phyloP scores from a whole-genome alignment of 2,113 vertebrate species.

The Cebidichthys violaceus region DNA sequence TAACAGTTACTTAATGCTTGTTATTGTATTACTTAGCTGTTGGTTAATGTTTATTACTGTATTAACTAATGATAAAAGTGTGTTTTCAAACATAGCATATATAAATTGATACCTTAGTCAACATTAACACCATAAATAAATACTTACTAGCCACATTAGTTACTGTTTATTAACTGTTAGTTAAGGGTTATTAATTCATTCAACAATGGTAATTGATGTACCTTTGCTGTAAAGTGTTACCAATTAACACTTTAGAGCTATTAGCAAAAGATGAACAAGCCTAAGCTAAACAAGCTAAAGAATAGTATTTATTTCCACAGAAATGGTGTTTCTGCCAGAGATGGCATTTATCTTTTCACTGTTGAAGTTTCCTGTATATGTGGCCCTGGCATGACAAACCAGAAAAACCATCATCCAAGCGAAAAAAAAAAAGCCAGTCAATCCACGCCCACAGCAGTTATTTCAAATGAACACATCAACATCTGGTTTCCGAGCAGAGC shows the following conservation, averaged over 20 bases:
- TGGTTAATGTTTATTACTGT: too few relatives aligned
- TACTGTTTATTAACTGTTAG: too few relatives aligned
- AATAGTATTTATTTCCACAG: neutral
- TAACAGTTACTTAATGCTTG: too few relatives aligned
- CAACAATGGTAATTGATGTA: too few relatives aligned
- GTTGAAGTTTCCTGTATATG: neutral
- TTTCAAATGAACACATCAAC: neutral
- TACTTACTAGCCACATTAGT: too few relatives aligned
- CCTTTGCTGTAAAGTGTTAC: neutral
- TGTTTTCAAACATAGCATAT: too few relatives aligned
- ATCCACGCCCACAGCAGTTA: neutral
- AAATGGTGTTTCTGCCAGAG: neutral
- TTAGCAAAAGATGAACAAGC: neutral
- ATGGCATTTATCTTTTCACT: neutral
- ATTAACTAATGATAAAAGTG: too few relatives aligned
- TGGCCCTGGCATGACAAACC: neutral
- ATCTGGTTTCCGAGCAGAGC: neutral
- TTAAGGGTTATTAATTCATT: too few relatives aligned
- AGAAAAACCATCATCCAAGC: neutral
- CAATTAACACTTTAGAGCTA: neutral
- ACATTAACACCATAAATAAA: too few relatives aligned
- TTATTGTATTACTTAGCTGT: too few relatives aligned
- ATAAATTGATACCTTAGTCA: too few relatives aligned
- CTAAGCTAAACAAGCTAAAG: neutral
- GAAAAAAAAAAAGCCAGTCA: slow-evolving; percentile 8